These are phyloP conservation scores for Pollimyrus isidori DNA, from an alignment of 2,113 vertebrate species.

Conservation along the genomic window DNA sequence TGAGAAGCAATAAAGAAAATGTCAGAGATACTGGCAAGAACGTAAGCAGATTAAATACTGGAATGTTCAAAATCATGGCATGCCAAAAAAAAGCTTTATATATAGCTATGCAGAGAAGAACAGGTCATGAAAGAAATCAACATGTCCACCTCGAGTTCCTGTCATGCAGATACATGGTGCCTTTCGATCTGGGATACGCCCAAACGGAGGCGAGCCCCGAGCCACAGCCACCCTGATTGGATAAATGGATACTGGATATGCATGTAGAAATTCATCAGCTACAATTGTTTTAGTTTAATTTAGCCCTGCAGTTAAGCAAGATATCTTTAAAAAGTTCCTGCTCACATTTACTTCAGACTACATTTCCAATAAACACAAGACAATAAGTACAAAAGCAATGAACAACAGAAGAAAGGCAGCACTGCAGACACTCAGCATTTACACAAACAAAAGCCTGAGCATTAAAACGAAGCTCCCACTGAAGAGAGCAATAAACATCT, in stretches of 20 bases:
- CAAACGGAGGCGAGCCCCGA: neutral
- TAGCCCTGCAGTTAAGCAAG: neutral
- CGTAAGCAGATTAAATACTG: neutral
- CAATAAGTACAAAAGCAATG: neutral
- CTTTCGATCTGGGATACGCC: neutral
- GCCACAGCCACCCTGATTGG: neutral
- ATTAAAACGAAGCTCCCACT: neutral
- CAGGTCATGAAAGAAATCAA: neutral
- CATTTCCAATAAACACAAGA: neutral
- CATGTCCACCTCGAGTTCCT: neutral
- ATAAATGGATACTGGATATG: neutral
- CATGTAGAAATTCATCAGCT: neutral
- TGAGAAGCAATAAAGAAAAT: neutral
- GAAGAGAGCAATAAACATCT: neutral
- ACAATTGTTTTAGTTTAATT: neutral
- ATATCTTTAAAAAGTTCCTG: neutral
- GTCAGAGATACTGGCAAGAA: neutral
- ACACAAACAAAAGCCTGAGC: neutral
- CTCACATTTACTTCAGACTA: neutral
- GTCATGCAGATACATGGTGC: neutral
- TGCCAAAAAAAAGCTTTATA: neutral
- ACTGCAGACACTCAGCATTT: neutral
- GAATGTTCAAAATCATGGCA: neutral
- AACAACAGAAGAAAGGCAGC: neutral
- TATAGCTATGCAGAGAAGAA: neutral